phyloP scores from a whole-genome alignment of 1,140 invertebrate genomes.

The Heterodera schachtii region DNA sequence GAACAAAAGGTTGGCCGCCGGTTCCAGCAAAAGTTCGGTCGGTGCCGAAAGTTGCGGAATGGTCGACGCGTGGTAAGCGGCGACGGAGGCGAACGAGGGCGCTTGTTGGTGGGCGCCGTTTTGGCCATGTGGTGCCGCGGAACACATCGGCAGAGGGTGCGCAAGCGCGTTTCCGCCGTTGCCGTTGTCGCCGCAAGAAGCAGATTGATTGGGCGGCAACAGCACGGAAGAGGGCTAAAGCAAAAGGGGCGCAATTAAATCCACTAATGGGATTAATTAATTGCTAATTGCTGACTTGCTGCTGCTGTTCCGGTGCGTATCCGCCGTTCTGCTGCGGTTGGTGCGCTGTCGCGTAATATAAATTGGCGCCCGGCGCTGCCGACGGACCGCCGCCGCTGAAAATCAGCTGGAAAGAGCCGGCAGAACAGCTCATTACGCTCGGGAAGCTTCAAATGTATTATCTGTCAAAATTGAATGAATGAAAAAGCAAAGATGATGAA shows the following conservation, averaged over 20 bases:
- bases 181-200: neutral
- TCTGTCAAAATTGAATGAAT: conserved; percentile 14
- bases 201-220: neutral
- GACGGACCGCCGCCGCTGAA: conserved; percentile 15
- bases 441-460: conserved; percentile 5
- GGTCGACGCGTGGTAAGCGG: neutral
- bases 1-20: conserved; percentile 17
- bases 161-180: neutral
- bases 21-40: conserved; percentile 1
- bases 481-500: neutral
- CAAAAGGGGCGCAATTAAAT: neutral
- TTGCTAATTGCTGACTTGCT: neutral
- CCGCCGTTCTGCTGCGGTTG: conserved; percentile 12
- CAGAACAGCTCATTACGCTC: conserved; percentile 16
- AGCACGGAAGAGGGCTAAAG: neutral
- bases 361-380: neutral
- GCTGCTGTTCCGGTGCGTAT: neutral
- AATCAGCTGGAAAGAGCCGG: conserved; percentile 5
- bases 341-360: neutral
- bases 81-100: neutral
- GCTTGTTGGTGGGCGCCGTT: neutral
- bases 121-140: neutral
- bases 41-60: neutral
- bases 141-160: neutral
- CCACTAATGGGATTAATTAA: neutral